phyloP scores from a whole-genome alignment of 2,797 vertebrate species.

The Lepidocolaptes lacrymiger region DNA sequence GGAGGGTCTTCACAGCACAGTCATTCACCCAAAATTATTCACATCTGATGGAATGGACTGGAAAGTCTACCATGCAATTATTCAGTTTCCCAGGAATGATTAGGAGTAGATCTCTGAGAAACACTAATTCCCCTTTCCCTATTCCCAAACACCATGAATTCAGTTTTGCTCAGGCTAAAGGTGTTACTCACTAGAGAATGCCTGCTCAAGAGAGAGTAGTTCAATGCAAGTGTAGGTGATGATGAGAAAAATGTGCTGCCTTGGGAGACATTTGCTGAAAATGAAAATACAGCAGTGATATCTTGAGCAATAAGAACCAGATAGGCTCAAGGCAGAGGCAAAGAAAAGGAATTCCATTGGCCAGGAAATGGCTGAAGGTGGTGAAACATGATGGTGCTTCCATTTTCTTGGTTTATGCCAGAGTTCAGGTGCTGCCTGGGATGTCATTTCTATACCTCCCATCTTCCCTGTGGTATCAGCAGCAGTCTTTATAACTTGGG shows the following conservation, averaged over 20 bases:
- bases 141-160: background rate
- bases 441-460: background rate
- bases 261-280: background rate
- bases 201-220: background rate
- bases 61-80: background rate
- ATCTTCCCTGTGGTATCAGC: background rate
- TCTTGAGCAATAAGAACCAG: background rate
- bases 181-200: background rate
- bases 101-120: background rate
- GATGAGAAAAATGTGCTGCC: background rate
- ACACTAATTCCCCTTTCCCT: background rate
- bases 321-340: background rate
- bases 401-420: background rate
- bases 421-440: background rate
- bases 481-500: background rate
- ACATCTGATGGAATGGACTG: background rate
- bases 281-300: background rate
- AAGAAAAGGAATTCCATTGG: background rate
- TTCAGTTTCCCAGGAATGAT: background rate
- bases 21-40: background rate
- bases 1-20: background rate
- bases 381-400: accelerated
- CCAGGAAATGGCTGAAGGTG: background rate
- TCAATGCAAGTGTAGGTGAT: background rate
- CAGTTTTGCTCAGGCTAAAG: background rate